Conservation (phyloP, 2,113 vertebrate genomes). For the Mesoclemmys tuberculata region DNA sequence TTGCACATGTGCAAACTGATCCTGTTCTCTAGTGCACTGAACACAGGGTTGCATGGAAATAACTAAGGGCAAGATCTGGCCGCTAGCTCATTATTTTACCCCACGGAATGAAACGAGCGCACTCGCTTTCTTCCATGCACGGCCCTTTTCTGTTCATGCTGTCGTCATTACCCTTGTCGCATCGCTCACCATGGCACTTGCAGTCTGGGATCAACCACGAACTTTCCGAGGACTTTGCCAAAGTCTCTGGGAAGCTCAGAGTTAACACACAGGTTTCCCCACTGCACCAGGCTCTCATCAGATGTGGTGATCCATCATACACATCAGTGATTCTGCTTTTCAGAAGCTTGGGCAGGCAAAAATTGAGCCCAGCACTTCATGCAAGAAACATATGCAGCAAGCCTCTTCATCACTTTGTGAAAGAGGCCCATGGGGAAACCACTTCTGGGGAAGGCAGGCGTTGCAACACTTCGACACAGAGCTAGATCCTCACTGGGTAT, state of each 20-base stretch:
- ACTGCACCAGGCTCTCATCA: not conserved
- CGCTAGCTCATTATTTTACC: not conserved
- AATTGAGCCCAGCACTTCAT: not conserved
- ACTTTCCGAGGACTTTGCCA: not conserved
- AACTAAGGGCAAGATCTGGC: not conserved
- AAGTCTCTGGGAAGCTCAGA: not conserved
- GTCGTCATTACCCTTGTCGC: not conserved
- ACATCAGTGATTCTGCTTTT: not conserved
- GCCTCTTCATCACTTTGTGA: not conserved
- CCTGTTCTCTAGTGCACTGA: not conserved
- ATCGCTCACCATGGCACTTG: rapidly evolving
- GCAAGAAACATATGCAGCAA: not conserved
- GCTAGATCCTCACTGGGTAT: not conserved
- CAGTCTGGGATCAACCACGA: not conserved
- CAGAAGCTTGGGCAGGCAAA: not conserved
- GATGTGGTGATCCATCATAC: not conserved
- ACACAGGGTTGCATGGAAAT: not conserved
- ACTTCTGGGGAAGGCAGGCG: not conserved
- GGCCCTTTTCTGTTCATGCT: rapidly evolving
- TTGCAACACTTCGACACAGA: not conserved
- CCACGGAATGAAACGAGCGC: not conserved
- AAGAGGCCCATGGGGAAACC: not conserved
- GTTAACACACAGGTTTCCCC: not conserved
- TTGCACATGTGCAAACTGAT: not conserved
- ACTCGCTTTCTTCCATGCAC: too few relatives aligned